Conservation (phyloP, 2,888 invertebrate genomes). For the Hypena proboscidalis region DNA sequence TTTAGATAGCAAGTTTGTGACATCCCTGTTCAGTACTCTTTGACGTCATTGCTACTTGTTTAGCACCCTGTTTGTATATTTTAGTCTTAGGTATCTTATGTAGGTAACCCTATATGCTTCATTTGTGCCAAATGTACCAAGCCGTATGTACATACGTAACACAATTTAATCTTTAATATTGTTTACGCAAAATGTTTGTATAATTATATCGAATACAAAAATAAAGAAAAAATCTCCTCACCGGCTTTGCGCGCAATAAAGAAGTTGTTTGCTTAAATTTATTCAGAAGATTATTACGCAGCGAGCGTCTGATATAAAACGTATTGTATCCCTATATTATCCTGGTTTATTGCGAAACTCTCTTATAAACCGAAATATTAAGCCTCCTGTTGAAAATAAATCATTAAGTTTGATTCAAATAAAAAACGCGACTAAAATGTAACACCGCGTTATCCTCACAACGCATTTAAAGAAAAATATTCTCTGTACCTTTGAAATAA, state of each 20-base stretch:
- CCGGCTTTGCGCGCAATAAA: background rate
- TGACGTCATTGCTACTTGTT: conserved; percentile 36
- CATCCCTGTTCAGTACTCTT: conserved; percentile 26
- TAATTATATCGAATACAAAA: too few relatives aligned
- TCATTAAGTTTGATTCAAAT: conserved; percentile 33
- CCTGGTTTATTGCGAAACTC: conserved; percentile 11
- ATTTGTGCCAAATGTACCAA: background rate
- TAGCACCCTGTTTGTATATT: conserved; percentile 11
- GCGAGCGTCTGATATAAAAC: conserved; percentile 7
- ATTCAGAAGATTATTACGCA: conserved; percentile 7
- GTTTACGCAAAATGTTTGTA: too few relatives aligned
- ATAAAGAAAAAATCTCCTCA: background rate
- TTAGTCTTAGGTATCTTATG: conserved; percentile 7
- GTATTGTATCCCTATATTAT: conserved; percentile 17
- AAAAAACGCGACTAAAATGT: conserved; percentile 31
- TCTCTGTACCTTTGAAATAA: conserved; percentile 23
- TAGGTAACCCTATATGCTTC: conserved; percentile 10
- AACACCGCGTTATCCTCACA: conserved; percentile 27
- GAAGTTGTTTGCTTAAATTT: background rate
- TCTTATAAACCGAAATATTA: conserved; percentile 12
- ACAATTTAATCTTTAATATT: too few relatives aligned
- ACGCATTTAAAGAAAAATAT: conserved; percentile 6
- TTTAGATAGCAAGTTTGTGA: conserved; percentile 30
- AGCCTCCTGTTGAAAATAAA: conserved; percentile 24
- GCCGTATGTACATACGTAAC: background rate